Evolutionary conservation across 2,113 vertebrate genomes (phyloP).

Genomic region (Vanacampus margaritifer): DNA sequence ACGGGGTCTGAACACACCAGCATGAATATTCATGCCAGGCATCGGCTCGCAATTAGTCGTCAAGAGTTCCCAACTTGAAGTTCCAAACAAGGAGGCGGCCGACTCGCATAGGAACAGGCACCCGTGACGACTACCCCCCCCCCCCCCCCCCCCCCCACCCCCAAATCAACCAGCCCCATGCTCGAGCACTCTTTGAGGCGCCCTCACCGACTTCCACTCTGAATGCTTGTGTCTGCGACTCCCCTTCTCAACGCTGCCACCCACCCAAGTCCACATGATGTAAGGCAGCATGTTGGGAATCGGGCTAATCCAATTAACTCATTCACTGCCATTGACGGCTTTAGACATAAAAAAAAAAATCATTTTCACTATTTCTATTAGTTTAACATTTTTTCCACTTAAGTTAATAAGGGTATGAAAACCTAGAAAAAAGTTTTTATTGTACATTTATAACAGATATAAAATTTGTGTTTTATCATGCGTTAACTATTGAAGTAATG

Average conservation of each 20-base stretch:
- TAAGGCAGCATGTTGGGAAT: slow-evolving; percentile 47
- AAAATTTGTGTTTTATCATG: too few relatives aligned
- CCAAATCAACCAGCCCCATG: slow-evolving; percentile 42
- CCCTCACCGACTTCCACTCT: slow-evolving; percentile 43
- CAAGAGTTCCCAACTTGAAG: slow-evolving; percentile 77
- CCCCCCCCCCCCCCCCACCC: slow-evolving; percentile 51
- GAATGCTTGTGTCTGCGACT: slow-evolving; percentile 49
- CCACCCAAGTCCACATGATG: slow-evolving; percentile 52
- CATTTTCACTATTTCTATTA: too few relatives aligned
- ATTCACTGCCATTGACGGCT: too few relatives aligned
- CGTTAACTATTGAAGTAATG: too few relatives aligned
- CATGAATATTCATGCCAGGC: slow-evolving; percentile 80
- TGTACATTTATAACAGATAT: too few relatives aligned
- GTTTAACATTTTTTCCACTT: too few relatives aligned
- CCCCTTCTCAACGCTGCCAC: slow-evolving; percentile 43
- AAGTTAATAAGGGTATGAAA: too few relatives aligned
- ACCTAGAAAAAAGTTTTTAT: too few relatives aligned
- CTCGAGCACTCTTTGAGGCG: slow-evolving; percentile 62
- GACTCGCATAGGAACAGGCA: slow-evolving; percentile 54
- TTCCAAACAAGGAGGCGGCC: slow-evolving; percentile 65
- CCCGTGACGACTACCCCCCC: slow-evolving; percentile 13
- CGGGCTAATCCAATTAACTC: slow-evolving; percentile 52
- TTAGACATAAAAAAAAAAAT: too few relatives aligned
- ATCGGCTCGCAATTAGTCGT: slow-evolving; percentile 76
- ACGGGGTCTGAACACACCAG: slow-evolving; percentile 73